A percentile compares a stretch with the other conserved stretches of the same genome.
These are phyloP conservation scores for Proctacanthus coquilletti DNA, from an alignment of 1,140 invertebrate genomes.

Conservation along the genomic window DNA sequence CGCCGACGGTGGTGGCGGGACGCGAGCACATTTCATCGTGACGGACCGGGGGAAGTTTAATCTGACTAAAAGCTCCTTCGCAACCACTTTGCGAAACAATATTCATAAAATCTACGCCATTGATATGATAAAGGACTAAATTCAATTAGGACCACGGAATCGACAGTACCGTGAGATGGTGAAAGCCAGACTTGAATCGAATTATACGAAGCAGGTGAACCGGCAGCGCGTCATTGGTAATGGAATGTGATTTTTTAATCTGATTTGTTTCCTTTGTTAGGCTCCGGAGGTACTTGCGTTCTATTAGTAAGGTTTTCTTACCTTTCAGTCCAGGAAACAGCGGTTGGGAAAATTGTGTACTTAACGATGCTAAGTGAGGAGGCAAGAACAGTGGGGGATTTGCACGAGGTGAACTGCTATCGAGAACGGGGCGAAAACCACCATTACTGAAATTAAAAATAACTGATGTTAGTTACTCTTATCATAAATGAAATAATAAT, in stretches of 20 bases:
- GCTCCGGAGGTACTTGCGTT: too few relatives aligned
- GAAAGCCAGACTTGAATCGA: too few relatives aligned
- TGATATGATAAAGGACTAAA: background rate
- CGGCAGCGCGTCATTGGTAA: too few relatives aligned
- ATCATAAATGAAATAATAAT: too few relatives aligned
- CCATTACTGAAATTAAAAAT: conserved; percentile 32
- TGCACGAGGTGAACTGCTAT: conserved; percentile 35
- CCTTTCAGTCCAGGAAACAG: conserved; percentile 62
- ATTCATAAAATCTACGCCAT: background rate
- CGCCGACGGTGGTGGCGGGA: background rate
- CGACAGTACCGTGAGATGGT: background rate
- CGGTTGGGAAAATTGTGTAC: conserved; percentile 60
- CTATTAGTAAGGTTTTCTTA: too few relatives aligned
- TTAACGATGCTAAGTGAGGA: conserved; percentile 55
- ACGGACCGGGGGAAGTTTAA: too few relatives aligned
- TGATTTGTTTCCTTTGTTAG: too few relatives aligned
- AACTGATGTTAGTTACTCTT: too few relatives aligned
- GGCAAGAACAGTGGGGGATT: conserved; percentile 58
- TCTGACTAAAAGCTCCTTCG: background rate
- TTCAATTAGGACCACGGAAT: background rate
- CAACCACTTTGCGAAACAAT: background rate
- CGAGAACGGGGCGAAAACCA: conserved; percentile 45
- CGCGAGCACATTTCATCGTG: too few relatives aligned
- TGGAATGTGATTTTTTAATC: too few relatives aligned
- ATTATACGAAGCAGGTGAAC: too few relatives aligned